Base-by-base conservation (phyloP, 2,888 invertebrate species). In the Anticlea derivata region DNA sequence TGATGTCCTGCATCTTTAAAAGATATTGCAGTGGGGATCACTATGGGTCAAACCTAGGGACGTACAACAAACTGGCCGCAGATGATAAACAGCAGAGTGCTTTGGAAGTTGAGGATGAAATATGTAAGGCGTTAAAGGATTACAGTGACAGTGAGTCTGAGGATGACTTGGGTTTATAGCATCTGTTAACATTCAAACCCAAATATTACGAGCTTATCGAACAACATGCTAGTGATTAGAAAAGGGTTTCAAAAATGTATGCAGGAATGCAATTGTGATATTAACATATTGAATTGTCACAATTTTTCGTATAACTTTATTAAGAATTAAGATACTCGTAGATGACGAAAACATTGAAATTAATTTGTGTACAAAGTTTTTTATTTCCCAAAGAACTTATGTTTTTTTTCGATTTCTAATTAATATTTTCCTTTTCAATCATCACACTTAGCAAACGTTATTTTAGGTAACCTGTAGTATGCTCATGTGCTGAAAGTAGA, bases 111-210 rank as follows among this genome's bases (percentile, higher is more conserved):
- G 87, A 89, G 61, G 76, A 85, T 17, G 90, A 89, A 64, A 87
- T 90, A 58, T 76, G 80, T 33, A 80, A 84, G 47, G 90, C 88
- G 57, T 69, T 89, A 53, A 78, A 80, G 45, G 82, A 80, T 63
- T 77, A 73, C 20, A 89, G 83, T 56, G 87, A 85, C 6, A 85
- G 79, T 58, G 89, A 89, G 35, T 83, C 86, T 3, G 90, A 89
- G 6, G 86, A 87, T 29, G 86, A 89, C 51, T 73, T 85, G 50
- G 64, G 81, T 63, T 83, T 86, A 85, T 88, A 89, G 82, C 80
- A 62, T 26, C 58, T 79, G 57, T 49, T 73, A 45, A 60, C 65
- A 61, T 83, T 83, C 70, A 70, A 65, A 59, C 53, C 63, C 7
- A 66, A 78, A 68, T 83, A 78, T 71, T 82, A 84, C 57, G 68